phyloP scores from a whole-genome alignment of 2,888 invertebrate genomes.

The Notodonta dromedarius region DNA sequence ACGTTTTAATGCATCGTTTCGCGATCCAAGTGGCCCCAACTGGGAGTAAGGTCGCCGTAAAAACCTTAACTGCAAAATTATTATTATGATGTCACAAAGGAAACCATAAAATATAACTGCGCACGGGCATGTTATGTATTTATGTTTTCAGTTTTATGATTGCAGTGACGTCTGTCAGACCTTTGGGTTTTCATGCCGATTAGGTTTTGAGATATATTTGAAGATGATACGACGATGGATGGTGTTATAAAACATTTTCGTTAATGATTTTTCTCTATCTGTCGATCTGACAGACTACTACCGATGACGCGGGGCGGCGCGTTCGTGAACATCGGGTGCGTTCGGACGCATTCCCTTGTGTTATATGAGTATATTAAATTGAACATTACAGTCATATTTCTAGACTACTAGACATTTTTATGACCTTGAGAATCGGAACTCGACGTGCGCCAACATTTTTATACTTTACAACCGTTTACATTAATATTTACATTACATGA shows the following conservation, averaged over 20 bases:
- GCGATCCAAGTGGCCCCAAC: constrained; percentile 8
- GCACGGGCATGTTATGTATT: constrained; percentile 14
- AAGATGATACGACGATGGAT: no score
- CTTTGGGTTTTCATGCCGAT: constrained; percentile 21
- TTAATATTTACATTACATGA: neutral
- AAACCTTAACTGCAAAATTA: constrained; percentile 38
- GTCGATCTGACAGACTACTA: no score
- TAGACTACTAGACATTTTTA: no score
- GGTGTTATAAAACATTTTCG: no score
- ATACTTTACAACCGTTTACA: constrained; percentile 1
- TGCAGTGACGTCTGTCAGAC: constrained; percentile 16
- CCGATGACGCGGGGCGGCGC: no score
- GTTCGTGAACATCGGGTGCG: no score
- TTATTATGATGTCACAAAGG: constrained; percentile 59
- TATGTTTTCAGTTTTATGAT: constrained; percentile 22
- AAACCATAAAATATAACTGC: constrained; percentile 45
- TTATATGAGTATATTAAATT: no score
- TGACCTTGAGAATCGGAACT: neutral
- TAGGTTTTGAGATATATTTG: neutral
- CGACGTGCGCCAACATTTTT: neutral
- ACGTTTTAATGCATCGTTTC: neutral
- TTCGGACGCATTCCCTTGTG: no score
- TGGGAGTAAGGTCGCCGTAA: constrained; percentile 25
- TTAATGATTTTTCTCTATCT: no score
- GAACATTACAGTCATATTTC: constrained; percentile 5